phyloP scores from a whole-genome alignment of 2,888 invertebrate species.

The Lasioglossum figueresi region DNA sequence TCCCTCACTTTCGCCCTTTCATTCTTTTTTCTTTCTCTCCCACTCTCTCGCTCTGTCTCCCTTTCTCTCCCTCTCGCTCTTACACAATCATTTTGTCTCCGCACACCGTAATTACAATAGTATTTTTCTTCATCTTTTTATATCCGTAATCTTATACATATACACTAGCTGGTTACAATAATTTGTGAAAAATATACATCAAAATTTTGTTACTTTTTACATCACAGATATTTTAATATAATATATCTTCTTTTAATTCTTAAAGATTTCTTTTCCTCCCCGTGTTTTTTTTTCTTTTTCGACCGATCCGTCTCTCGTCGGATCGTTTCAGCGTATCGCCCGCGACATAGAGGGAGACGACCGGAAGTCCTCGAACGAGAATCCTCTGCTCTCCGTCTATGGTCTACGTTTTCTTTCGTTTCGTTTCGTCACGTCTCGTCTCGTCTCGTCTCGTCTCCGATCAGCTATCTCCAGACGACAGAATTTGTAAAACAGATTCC shows the following conservation, averaged over 20 bases:
- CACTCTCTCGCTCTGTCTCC: background rate
- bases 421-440: background rate
- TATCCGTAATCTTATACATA: conserved; percentile 82
- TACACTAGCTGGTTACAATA: conserved; percentile 84
- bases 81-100: conserved; percentile 66
- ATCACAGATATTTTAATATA: conserved; percentile 84
- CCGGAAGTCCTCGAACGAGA: conserved; percentile 43
- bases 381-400: background rate
- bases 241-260: conserved; percentile 82
- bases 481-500: background rate
- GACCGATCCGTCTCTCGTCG: conserved; percentile 75
- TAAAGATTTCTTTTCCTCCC: conserved; percentile 78
- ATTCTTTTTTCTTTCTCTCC: background rate
- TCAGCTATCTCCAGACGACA: background rate
- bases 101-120: conserved; percentile 78
- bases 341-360: conserved; percentile 74
- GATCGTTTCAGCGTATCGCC: conserved; percentile 75
- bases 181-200: conserved; percentile 84
- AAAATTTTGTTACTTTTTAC: conserved; percentile 84
- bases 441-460: background rate
- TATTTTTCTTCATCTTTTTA: conserved; percentile 69
- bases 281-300: conserved; percentile 42
- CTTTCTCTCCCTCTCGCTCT: conserved; percentile 21
- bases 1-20: background rate
- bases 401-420: background rate